These are phyloP conservation scores for Tautogolabrus adspersus DNA, from an alignment of 2,113 vertebrate genomes.

Conservation along the genomic window DNA sequence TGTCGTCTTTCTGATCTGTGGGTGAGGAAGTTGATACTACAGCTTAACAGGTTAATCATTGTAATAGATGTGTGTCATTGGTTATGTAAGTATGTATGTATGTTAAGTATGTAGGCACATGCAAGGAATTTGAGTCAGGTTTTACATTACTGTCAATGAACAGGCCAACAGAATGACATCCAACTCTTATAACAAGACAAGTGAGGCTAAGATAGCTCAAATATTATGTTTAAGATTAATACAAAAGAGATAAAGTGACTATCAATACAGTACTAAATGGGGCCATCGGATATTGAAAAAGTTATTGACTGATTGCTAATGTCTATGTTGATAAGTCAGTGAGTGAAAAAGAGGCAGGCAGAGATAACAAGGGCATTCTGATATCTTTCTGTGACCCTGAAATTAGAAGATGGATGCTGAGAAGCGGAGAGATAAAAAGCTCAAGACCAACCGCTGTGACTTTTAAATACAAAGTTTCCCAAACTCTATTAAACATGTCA, in stretches of 20 bases:
- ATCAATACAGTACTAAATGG: not conserved
- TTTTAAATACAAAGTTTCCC: constrained; percentile 67
- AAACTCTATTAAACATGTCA: constrained; percentile 83
- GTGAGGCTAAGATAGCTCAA: too few species aligned
- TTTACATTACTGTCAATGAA: too few species aligned
- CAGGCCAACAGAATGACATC: too few species aligned
- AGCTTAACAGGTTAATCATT: not conserved
- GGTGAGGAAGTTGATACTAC: not conserved
- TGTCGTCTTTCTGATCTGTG: not conserved
- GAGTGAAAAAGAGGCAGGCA: not conserved
- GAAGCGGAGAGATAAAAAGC: constrained; percentile 25
- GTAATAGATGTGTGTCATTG: too few species aligned
- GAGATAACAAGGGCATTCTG: not conserved
- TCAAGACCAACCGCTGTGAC: constrained; percentile 71
- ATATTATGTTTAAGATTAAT: too few species aligned
- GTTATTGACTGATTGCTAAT: not conserved
- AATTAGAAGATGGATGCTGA: constrained; percentile 40
- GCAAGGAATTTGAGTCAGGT: too few species aligned
- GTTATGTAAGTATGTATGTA: too few species aligned
- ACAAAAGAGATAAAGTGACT: too few species aligned
- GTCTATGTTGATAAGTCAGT: not conserved
- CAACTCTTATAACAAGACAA: too few species aligned
- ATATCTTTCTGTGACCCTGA: constrained; percentile 55
- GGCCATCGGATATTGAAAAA: not conserved
- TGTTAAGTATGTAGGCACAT: too few species aligned